Percentiles rank a stretch among this genome's conserved stretches.
Conservation (phyloP, 1,140 invertebrate genomes). For the Galendromus occidentalis region DNA sequence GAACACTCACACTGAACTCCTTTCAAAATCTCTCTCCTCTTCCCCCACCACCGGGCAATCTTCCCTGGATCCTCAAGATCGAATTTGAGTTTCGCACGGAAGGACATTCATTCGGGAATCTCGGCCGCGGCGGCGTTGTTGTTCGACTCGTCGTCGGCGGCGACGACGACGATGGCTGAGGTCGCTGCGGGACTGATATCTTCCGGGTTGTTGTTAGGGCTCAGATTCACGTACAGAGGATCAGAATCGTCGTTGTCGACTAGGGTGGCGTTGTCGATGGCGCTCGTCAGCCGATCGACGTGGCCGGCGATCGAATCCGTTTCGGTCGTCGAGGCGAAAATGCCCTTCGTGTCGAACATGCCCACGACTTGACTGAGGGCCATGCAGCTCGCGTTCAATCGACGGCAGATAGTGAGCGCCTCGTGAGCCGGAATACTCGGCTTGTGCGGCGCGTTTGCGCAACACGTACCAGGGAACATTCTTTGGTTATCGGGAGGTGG, state of each 20-base stretch:
- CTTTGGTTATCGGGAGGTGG: background rate
- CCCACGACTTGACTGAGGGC: background rate
- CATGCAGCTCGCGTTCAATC: background rate
- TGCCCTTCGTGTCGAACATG: background rate
- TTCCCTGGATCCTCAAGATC: too few relatives aligned
- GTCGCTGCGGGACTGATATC: too few relatives aligned
- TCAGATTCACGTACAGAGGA: background rate
- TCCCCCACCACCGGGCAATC: too few relatives aligned
- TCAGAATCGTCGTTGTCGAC: background rate
- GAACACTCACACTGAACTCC: too few relatives aligned
- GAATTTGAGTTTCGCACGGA: too few relatives aligned
- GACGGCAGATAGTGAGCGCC: background rate
- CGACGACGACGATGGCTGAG: too few relatives aligned
- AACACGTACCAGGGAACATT: background rate
- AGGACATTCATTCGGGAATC: too few relatives aligned
- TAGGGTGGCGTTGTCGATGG: background rate
- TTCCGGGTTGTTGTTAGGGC: background rate
- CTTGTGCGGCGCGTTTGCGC: background rate
- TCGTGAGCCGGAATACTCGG: background rate
- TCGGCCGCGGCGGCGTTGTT: background rate
- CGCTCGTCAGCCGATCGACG: background rate
- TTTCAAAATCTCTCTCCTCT: too few relatives aligned
- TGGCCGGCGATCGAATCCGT: background rate
- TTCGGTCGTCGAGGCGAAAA: background rate
- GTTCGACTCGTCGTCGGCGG: background rate